phyloP scores from a whole-genome alignment of 2,888 invertebrate species.

The Parnassius orleans region DNA sequence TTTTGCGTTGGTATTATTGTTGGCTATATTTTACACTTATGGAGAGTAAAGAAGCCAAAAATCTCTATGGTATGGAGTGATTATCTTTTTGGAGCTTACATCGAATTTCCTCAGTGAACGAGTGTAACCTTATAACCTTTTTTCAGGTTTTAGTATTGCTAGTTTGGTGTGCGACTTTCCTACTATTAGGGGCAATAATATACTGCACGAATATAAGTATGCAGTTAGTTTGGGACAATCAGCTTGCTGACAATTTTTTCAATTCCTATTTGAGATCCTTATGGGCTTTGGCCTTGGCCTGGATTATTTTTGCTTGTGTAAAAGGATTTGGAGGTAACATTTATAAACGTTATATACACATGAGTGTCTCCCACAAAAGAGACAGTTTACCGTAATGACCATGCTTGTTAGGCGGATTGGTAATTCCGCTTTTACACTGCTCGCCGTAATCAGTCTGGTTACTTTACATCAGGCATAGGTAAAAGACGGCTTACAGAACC shows the following conservation, averaged over 20 bases:
- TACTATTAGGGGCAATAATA: constrained; percentile 1
- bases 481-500: no score
- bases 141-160: constrained; percentile 13
- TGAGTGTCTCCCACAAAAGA: no score
- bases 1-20: constrained; percentile 60
- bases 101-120: no score
- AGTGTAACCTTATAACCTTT: background rate
- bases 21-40: constrained; percentile 53
- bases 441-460: no score
- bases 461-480: no score
- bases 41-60: constrained; percentile 38
- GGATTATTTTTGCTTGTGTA: constrained; percentile 66
- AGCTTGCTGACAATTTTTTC: constrained; percentile 48
- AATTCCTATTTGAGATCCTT: constrained; percentile 59
- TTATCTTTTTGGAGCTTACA: no score
- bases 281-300: constrained; percentile 64
- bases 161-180: constrained; percentile 10
- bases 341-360: background rate
- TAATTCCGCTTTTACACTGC: no score
- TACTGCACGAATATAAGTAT: constrained; percentile 16
- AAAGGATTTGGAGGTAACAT: constrained; percentile 64
- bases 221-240: constrained; percentile 46
- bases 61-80: constrained; percentile 40
- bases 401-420: no score
- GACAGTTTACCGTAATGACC: no score